Evolutionary conservation across 1,140 invertebrate species (phyloP).

Genomic region (Aphaenogaster rudis): DNA sequence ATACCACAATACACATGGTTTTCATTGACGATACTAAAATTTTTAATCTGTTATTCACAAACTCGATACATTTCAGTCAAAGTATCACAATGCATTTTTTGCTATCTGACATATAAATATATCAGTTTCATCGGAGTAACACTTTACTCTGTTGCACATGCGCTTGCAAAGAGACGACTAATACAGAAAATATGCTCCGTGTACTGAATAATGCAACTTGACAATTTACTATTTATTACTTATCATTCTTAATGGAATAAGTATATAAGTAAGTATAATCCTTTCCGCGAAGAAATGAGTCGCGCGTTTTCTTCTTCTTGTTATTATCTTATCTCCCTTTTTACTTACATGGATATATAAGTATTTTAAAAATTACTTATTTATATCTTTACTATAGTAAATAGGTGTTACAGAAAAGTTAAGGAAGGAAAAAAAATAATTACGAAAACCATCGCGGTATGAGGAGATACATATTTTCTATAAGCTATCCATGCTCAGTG

Average conservation of each 20-base stretch:
- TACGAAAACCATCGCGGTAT: neutral
- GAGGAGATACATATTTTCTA: neutral
- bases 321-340: conserved; percentile 17
- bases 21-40: too few species aligned
- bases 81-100: too few species aligned
- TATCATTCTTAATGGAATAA: too few species aligned
- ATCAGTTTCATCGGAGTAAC: neutral
- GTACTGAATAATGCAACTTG: neutral
- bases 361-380: neutral
- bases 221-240: neutral
- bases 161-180: neutral
- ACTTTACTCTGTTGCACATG: neutral
- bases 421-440: neutral
- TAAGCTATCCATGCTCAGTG: neutral
- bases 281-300: neutral
- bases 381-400: neutral
- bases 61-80: too few species aligned
- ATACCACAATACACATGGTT: too few species aligned
- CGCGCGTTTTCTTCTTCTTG: neutral
- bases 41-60: too few species aligned
- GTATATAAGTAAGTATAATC: too few species aligned
- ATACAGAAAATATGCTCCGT: neutral
- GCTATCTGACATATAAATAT: too few species aligned
- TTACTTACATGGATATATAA: neutral
- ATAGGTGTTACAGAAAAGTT: neutral